These are phyloP conservation scores for Propsilocerus akamusi DNA, from an alignment of 1,140 invertebrate species.

Conservation along the genomic window DNA sequence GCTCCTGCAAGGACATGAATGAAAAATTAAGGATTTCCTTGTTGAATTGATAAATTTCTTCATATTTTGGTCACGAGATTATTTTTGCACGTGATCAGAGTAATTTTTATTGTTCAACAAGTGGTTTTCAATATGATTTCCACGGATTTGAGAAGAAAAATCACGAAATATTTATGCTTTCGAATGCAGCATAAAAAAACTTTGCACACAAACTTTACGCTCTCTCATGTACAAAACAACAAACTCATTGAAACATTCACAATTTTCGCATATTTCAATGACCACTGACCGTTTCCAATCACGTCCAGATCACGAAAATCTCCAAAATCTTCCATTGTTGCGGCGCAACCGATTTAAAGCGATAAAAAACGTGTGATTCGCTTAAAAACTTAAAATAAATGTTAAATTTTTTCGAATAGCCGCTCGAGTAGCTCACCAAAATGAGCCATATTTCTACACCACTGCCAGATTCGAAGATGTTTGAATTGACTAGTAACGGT, in stretches of 20 bases:
- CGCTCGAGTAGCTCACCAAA: background rate
- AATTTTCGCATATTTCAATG: background rate
- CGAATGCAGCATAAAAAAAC: background rate
- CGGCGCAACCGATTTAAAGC: too few relatives aligned
- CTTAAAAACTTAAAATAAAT: background rate
- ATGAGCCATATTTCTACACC: background rate
- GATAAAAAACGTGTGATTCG: too few relatives aligned
- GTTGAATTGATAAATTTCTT: background rate
- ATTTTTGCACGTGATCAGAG: background rate
- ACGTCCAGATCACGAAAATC: background rate
- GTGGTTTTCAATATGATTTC: background rate
- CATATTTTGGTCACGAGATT: background rate
- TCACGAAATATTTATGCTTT: constrained; percentile 1
- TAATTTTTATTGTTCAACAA: background rate
- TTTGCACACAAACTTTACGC: background rate
- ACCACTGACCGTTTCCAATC: background rate
- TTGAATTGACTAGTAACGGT: background rate
- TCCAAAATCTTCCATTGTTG: background rate
- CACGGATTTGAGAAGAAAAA: background rate
- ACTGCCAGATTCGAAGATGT: background rate
- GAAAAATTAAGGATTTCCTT: background rate
- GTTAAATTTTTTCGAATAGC: background rate
- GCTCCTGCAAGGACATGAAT: constrained; percentile 38
- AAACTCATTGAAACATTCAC: background rate
- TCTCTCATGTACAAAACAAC: background rate